A percentile compares a stretch with the other conserved stretches of the same genome.
Conservation (phyloP, 2,888 invertebrate genomes). For the Ophonus ardosiacus region DNA sequence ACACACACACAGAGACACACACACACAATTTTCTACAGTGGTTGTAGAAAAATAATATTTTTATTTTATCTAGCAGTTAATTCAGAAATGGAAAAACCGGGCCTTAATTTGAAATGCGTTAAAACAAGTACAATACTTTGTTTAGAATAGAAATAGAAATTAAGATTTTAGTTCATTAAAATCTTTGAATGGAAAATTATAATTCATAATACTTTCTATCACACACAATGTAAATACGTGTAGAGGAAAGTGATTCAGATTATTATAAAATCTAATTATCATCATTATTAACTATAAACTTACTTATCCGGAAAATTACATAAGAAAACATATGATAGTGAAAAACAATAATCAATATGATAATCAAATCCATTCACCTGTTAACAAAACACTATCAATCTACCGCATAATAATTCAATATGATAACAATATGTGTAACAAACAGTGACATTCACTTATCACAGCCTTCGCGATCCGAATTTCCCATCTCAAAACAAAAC, state of each 20-base stretch:
- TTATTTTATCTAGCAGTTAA: too few species aligned
- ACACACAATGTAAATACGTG: background rate
- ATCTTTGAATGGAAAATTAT: background rate
- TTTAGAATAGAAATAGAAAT: background rate
- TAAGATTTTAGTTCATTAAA: background rate
- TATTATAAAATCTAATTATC: background rate
- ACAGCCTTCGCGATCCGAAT: conserved; percentile 8
- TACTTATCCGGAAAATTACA: background rate
- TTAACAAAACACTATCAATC: conserved; percentile 19
- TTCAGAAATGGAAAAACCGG: too few species aligned
- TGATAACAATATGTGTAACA: background rate
- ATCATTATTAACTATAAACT: background rate
- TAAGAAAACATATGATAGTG: background rate
- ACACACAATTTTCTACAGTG: too few species aligned
- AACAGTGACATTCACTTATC: conserved; percentile 7
- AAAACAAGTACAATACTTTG: background rate
- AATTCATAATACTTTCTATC: background rate
- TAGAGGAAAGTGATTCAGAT: background rate
- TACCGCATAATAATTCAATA: background rate
- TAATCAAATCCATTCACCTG: conserved; percentile 3
- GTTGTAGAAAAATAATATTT: too few species aligned
- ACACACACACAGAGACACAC: too few species aligned
- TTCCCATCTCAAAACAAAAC: conserved; percentile 19
- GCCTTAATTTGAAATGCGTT: too few species aligned
- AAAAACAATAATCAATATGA: background rate